Conservation (phyloP, 92 coral and sea anemone species). For the Metridium senile region DNA sequence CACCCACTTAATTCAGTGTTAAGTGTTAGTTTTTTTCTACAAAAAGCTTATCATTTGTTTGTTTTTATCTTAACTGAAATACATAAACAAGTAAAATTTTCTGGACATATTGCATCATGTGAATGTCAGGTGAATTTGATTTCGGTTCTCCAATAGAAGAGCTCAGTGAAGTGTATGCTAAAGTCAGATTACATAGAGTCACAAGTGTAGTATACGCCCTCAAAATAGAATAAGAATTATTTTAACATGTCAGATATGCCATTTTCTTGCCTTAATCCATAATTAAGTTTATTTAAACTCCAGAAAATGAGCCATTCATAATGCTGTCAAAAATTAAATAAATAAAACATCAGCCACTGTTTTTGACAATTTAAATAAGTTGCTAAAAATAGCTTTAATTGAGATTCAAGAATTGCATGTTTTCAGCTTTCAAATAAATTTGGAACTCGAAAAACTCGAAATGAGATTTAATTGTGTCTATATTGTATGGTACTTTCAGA, state of each 20-base stretch:
- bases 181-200: background rate
- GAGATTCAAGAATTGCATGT: background rate
- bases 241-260: background rate
- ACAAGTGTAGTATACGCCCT: background rate
- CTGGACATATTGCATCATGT: background rate
- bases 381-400: conserved; percentile 5
- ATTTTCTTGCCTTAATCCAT: conserved; percentile 1
- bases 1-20: too few relatives aligned
- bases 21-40: background rate
- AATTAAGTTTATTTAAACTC: conserved; percentile 13
- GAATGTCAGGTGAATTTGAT: background rate
- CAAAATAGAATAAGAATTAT: background rate
- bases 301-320: conserved; percentile 10
- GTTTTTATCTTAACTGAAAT: background rate
- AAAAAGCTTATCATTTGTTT: background rate
- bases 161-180: background rate
- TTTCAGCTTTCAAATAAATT: background rate
- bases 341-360: conserved; percentile 12
- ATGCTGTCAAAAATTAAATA: background rate
- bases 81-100: too few relatives aligned
- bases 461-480: too few relatives aligned
- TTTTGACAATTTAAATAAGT: background rate
- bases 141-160: background rate
- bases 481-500: too few relatives aligned
- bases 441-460: background rate